phyloP scores from a whole-genome alignment of 2,113 vertebrate genomes.

The Grus americana region DNA sequence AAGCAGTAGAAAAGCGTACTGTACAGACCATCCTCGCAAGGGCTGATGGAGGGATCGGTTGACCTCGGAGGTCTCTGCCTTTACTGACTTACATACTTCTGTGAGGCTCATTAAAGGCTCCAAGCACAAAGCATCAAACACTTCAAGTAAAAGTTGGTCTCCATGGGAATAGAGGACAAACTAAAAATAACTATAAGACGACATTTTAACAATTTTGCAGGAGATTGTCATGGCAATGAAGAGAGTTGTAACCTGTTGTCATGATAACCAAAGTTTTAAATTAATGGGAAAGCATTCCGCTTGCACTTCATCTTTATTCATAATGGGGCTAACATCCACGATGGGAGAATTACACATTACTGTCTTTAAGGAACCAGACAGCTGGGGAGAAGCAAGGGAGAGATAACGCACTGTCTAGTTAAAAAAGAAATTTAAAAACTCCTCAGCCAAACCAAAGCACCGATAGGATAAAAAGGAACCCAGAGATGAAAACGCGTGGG shows the following conservation, averaged over 20 bases:
- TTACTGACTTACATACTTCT: not conserved
- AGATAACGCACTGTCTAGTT: not conserved
- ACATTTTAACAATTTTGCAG: constrained; percentile 1
- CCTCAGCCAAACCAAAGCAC: not conserved
- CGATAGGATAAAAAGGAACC: accelerated
- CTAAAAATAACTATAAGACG: constrained; percentile 54
- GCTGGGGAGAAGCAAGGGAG: not conserved
- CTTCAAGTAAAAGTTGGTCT: constrained; percentile 50
- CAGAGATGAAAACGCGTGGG: accelerated
- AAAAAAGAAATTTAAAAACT: not conserved
- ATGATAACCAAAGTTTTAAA: constrained; percentile 48
- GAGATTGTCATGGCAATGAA: constrained; percentile 62
- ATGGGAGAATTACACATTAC: not conserved
- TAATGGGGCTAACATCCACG: not conserved
- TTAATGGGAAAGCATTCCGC: constrained; percentile 3
- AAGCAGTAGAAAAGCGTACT: not conserved
- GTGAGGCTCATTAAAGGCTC: constrained; percentile 28
- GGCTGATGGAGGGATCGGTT: not conserved
- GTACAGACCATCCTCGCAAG: not conserved
- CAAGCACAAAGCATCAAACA: constrained; percentile 34
- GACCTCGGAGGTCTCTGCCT: not conserved
- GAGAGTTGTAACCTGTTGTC: constrained; percentile 62
- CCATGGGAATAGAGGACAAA: constrained; percentile 60
- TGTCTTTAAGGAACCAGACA: not conserved
- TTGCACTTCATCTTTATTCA: constrained; percentile 31